Evolutionary conservation across 2,113 vertebrate genomes (phyloP), one percentile per base, ranked within the genome.

Genomic region (Tychaedon coryphoeus): DNA sequence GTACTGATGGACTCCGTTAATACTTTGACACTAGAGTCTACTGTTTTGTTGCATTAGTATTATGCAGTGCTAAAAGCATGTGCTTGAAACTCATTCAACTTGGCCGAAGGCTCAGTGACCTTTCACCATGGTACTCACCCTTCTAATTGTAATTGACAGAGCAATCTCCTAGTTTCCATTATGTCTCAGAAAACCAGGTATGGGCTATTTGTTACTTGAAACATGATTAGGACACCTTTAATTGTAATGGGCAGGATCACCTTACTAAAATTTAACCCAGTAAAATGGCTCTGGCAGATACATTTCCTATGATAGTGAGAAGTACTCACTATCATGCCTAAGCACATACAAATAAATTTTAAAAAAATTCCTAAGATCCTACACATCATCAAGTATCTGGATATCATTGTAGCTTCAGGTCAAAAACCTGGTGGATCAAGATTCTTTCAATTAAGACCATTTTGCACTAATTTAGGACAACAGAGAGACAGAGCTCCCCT

Each of bases 111-210:
- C 38, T 66, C 38, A 80, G 4, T 77, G 51, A 92, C 47, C 38
- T 91, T 87, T 94, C 20, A 50, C 31, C 10, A 8, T 70, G 24
- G 10, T 77, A 74, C 54, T 91, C 26, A 87, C 16, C 16, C 33
- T 22, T 56, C 38, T 81, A 94, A 89, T 62, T 73, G 8, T 50
- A 80, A 91, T 18, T 77, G 86, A 86, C 76, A 74, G 34, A 70
- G 90, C 11, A 61, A 90, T 88, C 79, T 83, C 13, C 28, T 73
- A 10, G 4, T 48, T 79, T 64, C 58, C n/a, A 34, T 88, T 91
- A 45, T 65, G 24, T 45, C 10, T 45, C 45, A 64, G 36, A 86
- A 88, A 14, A 72, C n/a, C n/a, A 86, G 40, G 22, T 65, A 76
- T 26, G 7, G 47, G 7, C 8, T 80, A 67, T 77, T 77, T 80